Conservation (phyloP, 2,113 vertebrate species). For the Callospermophilus lateralis region DNA sequence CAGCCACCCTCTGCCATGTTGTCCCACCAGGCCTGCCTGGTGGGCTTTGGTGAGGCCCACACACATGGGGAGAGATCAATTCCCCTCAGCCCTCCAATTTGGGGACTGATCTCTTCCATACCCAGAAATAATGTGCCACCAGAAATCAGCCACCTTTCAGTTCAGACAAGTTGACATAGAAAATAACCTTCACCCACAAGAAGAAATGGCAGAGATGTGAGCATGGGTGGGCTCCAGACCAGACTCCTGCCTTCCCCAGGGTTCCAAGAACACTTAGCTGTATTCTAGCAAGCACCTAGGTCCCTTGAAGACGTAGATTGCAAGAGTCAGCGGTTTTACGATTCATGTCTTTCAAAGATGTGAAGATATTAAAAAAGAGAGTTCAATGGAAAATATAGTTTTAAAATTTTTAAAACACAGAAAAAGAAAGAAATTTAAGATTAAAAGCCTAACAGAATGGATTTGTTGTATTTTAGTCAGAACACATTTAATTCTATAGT, state of each 20-base stretch:
- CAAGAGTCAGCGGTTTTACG: not conserved
- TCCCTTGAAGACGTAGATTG: not conserved
- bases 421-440: not conserved
- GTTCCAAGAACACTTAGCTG: not conserved
- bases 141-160: not conserved
- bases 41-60: not conserved
- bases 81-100: not conserved
- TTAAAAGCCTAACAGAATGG: not conserved
- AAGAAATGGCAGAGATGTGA: no score
- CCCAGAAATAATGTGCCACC: not conserved
- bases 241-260: fast-evolving
- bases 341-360: not conserved
- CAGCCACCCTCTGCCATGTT: not conserved
- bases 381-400: not conserved
- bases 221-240: not conserved
- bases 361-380: not conserved
- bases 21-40: not conserved
- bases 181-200: not conserved
- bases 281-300: fast-evolving
- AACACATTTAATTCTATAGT: not conserved
- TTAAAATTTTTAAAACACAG: not conserved
- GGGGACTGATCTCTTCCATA: not conserved
- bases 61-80: not conserved
- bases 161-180: not conserved
- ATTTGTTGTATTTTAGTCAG: not conserved